These are phyloP conservation scores for Dryoscopus gambensis DNA, from an alignment of 2,113 vertebrate species.

Conservation along the genomic window DNA sequence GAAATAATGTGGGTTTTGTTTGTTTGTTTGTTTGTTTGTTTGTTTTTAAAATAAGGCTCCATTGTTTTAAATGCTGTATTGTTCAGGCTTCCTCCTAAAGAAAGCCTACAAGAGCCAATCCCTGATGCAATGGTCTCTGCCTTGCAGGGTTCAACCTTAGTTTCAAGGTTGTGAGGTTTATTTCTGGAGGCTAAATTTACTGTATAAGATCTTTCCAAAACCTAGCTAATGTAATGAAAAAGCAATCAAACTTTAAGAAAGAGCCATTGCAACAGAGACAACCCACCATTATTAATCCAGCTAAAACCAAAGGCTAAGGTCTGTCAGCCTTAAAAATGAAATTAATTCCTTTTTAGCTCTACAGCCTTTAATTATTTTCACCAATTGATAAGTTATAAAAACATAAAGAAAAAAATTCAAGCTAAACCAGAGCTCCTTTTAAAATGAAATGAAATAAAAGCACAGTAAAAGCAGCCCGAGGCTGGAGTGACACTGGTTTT, in stretches of 20 bases:
- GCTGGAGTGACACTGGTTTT: background rate
- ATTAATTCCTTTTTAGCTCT: background rate
- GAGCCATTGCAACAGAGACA: background rate
- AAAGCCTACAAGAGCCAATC: background rate
- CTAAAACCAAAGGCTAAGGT: background rate
- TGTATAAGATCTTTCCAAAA: background rate
- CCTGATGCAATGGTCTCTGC: background rate
- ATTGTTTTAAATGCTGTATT: background rate
- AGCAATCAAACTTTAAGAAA: background rate
- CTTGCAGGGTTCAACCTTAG: background rate
- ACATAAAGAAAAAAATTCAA: background rate
- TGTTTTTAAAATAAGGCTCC: background rate
- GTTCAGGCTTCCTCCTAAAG: background rate
- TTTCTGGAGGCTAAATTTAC: background rate
- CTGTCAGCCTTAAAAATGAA: slow-evolving; percentile 12
- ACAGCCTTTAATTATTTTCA: slow-evolving; percentile 10
- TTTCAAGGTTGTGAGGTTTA: background rate
- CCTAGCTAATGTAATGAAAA: background rate
- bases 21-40: too few species aligned
- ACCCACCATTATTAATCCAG: background rate
- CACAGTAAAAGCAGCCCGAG: background rate
- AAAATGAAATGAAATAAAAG: background rate
- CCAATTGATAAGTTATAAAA: background rate
- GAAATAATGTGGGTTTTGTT: background rate
- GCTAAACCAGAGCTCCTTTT: background rate